Conservation (phyloP, 2,113 vertebrate genomes). For the Naja naja region DNA sequence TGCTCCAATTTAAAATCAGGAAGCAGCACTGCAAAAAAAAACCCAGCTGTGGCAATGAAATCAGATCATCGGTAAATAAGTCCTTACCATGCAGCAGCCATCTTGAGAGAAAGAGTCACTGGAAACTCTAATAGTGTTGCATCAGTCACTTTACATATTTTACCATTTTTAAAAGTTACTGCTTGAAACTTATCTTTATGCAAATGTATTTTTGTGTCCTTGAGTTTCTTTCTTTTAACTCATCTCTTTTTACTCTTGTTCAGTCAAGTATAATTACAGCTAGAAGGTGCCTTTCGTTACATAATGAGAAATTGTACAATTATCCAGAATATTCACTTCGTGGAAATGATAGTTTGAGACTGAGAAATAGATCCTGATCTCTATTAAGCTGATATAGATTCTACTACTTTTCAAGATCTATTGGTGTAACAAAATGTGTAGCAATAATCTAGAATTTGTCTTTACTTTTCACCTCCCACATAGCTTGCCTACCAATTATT, state of each 20-base stretch:
- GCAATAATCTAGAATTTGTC: background rate
- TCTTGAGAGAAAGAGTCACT: background rate
- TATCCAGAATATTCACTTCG: conserved; percentile 41
- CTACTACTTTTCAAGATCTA: conserved; percentile 39
- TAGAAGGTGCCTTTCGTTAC: conserved; percentile 34
- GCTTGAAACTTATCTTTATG: conserved; percentile 36
- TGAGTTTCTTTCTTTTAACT: conserved; percentile 20
- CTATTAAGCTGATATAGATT: conserved; percentile 32
- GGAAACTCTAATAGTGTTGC: conserved; percentile 1
- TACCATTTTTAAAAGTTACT: conserved; percentile 35
- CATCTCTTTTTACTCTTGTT: conserved; percentile 13
- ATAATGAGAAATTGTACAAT: conserved; percentile 39
- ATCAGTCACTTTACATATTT: conserved; percentile 1
- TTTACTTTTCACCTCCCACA: conserved; percentile 22
- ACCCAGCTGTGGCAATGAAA: too few relatives aligned
- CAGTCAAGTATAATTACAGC: conserved; percentile 26
- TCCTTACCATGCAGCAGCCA: too few relatives aligned
- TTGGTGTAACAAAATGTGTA: conserved; percentile 35
- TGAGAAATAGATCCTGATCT: conserved; percentile 36
- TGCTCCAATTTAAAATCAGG: too few relatives aligned
- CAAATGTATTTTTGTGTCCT: background rate
- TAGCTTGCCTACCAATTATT: conserved; percentile 1
- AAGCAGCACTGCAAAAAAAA: too few relatives aligned
- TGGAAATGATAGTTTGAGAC: conserved; percentile 40
- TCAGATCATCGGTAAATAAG: too few relatives aligned